Conservation (phyloP, 2,797 vertebrate species). For the Poeciliopsis presidionis region DNA sequence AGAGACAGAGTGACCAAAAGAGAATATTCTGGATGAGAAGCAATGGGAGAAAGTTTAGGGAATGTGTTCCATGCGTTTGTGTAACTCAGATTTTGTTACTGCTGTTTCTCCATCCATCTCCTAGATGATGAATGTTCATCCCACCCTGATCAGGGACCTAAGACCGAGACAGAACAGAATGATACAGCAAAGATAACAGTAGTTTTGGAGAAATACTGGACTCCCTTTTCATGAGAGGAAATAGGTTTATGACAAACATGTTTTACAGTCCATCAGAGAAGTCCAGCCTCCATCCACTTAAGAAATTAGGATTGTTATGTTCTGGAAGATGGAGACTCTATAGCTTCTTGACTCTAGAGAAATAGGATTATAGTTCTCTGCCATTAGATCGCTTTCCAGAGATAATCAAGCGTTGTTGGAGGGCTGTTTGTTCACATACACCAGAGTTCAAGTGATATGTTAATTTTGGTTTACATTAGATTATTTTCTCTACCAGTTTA, state of each 20-base stretch:
- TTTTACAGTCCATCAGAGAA: not conserved
- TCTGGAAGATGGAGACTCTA: not conserved
- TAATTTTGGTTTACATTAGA: not conserved
- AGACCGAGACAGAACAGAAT: not conserved
- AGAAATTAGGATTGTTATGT: not conserved
- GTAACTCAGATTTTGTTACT: constrained; percentile 7
- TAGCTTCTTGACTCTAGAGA: not conserved
- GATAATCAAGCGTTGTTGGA: not conserved
- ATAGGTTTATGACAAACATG: not conserved
- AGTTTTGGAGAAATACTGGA: not conserved
- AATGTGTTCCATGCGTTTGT: constrained; percentile 16
- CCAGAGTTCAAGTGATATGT: not conserved
- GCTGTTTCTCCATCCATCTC: not conserved
- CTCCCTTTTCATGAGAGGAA: constrained; percentile 1
- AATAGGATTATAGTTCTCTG: not conserved
- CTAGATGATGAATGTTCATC: constrained; percentile 11
- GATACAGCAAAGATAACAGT: constrained; percentile 8
- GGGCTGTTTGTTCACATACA: not conserved
- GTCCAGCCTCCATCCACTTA: not conserved
- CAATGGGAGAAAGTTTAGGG: constrained; percentile 14
- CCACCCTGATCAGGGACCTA: not conserved
- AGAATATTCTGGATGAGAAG: constrained; percentile 34
- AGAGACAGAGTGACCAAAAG: constrained; percentile 24
- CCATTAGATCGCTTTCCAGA: not conserved
- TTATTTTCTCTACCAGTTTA: not conserved